These are phyloP conservation scores for Pterocles orientalis DNA, from an alignment of 2,113 vertebrate genomes.

Conservation along the genomic window DNA sequence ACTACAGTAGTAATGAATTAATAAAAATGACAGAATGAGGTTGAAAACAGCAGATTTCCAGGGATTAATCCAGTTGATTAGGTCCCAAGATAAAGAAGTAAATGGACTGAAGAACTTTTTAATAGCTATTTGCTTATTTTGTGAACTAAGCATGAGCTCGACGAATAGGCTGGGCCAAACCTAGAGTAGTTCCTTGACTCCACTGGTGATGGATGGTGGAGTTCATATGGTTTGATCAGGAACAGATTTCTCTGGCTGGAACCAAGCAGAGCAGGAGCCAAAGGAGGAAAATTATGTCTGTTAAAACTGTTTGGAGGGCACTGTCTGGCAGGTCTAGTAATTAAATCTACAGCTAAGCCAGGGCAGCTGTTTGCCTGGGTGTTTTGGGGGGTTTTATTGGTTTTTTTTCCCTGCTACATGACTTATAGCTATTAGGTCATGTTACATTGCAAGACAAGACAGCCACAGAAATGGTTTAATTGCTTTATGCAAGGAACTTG, in stretches of 20 bases:
- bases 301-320: neutral
- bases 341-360: neutral
- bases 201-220: neutral
- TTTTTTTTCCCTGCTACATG: neutral
- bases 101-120: neutral
- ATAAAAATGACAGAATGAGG: neutral
- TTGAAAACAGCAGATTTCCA: neutral
- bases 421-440: neutral
- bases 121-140: neutral
- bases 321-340: neutral
- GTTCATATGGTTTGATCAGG: neutral
- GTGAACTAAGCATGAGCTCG: neutral
- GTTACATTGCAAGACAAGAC: neutral
- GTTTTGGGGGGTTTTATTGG: neutral
- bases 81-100: neutral
- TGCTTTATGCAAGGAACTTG: neutral
- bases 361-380: neutral
- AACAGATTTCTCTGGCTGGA: neutral
- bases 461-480: neutral
- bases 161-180: neutral
- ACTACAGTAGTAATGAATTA: neutral
- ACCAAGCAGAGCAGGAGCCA: neutral
- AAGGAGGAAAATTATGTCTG: neutral
- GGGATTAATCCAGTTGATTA: neutral
- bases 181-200: neutral